Conservation (phyloP, 2,888 invertebrate genomes). For the Octodonta nipae region DNA sequence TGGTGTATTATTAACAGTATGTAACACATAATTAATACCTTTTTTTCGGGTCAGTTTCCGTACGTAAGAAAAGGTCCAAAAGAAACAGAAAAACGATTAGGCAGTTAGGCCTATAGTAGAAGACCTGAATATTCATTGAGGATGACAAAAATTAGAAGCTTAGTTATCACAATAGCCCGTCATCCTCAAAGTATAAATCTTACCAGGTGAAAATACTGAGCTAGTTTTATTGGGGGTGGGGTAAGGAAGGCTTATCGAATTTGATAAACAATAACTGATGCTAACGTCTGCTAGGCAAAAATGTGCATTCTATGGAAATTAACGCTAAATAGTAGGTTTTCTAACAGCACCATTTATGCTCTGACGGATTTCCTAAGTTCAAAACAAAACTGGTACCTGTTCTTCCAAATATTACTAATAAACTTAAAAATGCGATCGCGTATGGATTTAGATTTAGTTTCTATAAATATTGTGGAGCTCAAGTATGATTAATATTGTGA, state of each 20-base stretch:
- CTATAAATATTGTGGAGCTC: no score
- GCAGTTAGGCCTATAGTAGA: constrained; percentile 23
- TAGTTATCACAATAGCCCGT: constrained; percentile 25
- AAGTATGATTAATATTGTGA: no score
- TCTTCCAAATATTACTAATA: no score
- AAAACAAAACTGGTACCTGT: no score
- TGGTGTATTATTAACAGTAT: no score
- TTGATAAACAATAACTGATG: constrained; percentile 11
- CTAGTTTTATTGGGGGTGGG: constrained; percentile 12
- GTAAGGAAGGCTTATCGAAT: constrained; percentile 22
- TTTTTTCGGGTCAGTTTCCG: no score
- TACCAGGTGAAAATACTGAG: constrained; percentile 23
- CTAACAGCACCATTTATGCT: no score
- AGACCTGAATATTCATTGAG: constrained; percentile 16
- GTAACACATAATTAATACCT: no score
- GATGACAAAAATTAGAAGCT: constrained; percentile 17
- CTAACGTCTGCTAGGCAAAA: constrained; percentile 12
- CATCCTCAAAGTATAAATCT: constrained; percentile 17
- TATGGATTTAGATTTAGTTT: no score
- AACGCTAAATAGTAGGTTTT: background rate
- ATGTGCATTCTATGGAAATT: background rate
- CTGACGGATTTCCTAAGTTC: no score
- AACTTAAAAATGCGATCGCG: no score
- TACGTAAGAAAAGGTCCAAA: no score
- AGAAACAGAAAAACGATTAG: constrained; percentile 21